These are phyloP conservation scores for Parascotia fuliginaria DNA, from an alignment of 2,888 invertebrate genomes.

Conservation along the genomic window DNA sequence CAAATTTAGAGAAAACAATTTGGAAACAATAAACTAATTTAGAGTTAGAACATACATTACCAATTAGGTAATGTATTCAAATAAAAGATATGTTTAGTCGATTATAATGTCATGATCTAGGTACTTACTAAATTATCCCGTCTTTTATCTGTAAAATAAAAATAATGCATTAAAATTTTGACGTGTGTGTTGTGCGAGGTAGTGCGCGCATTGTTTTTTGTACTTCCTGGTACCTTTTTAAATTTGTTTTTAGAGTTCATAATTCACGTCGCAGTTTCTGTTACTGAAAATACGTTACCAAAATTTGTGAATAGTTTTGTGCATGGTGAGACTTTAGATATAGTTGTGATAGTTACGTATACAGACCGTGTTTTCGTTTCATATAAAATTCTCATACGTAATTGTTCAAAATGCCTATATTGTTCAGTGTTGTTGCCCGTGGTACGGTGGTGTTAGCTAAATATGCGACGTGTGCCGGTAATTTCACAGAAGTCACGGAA, in stretches of 20 bases:
- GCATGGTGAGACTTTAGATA: constrained; percentile 6
- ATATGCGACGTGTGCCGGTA: constrained; percentile 96
- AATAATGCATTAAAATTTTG: too few relatives aligned
- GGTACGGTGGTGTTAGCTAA: constrained; percentile 94
- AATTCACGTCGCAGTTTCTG: background rate
- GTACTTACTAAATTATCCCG: background rate
- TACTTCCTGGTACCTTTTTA: background rate
- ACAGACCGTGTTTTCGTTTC: constrained; percentile 32
- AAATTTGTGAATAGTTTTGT: constrained; percentile 3
- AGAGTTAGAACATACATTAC: too few relatives aligned
- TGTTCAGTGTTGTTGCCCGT: constrained; percentile 95
- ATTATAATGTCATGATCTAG: too few relatives aligned
- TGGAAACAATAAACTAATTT: too few relatives aligned
- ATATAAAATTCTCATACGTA: constrained; percentile 26
- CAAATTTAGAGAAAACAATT: too few relatives aligned
- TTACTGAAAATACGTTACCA: background rate
- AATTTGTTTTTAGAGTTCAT: constrained; percentile 1
- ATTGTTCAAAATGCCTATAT: constrained; percentile 91
- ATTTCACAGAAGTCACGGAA: constrained; percentile 97
- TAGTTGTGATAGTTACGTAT: constrained; percentile 19
- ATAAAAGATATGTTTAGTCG: too few relatives aligned
- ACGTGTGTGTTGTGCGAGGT: too few relatives aligned
- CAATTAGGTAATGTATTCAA: too few relatives aligned
- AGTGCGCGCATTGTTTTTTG: constrained; percentile 29
- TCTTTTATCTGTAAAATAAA: too few relatives aligned